Evolutionary conservation across 2,888 invertebrate species (phyloP).

Genomic region (Amphimallon solstitiale): DNA sequence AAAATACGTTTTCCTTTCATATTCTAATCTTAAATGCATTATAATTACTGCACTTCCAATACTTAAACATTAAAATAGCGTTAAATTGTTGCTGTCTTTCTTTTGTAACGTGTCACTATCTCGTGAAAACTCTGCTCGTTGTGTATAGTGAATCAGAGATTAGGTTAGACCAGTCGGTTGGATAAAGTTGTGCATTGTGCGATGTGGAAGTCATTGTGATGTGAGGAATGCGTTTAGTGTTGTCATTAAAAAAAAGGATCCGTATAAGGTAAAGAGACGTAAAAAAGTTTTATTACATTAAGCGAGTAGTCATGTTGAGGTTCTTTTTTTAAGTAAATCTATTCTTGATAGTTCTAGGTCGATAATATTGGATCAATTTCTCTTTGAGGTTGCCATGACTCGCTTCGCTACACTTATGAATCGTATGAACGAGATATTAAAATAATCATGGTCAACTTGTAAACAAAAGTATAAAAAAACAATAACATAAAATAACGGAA

Average conservation of each 20-base stretch:
- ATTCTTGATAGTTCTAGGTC: too few species aligned
- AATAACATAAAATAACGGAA: too few species aligned
- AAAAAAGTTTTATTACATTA: too few species aligned
- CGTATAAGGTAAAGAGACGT: not conserved
- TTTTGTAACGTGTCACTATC: conserved; percentile 5
- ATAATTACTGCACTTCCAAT: conserved; percentile 1
- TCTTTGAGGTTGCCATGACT: too few species aligned
- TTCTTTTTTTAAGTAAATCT: too few species aligned
- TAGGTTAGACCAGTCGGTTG: conserved; percentile 2
- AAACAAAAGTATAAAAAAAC: too few species aligned
- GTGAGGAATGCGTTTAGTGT: not conserved
- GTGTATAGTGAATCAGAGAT: conserved; percentile 5
- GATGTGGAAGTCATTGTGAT: conserved; percentile 5
- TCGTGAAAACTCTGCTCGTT: not conserved
- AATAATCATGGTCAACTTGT: too few species aligned
- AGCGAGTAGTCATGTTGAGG: too few species aligned
- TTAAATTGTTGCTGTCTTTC: not conserved
- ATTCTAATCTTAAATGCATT: not conserved
- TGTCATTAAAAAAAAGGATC: conserved; percentile 1
- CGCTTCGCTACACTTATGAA: too few species aligned
- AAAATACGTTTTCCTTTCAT: not conserved
- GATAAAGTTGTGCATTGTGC: not conserved
- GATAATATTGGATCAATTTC: too few species aligned
- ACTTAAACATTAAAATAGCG: not conserved
- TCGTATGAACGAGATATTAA: too few species aligned